Evolutionary conservation across 2,797 vertebrate species (phyloP), one percentile per base, ranked within the genome.

Genomic region (Oreochromis mossambicus): DNA sequence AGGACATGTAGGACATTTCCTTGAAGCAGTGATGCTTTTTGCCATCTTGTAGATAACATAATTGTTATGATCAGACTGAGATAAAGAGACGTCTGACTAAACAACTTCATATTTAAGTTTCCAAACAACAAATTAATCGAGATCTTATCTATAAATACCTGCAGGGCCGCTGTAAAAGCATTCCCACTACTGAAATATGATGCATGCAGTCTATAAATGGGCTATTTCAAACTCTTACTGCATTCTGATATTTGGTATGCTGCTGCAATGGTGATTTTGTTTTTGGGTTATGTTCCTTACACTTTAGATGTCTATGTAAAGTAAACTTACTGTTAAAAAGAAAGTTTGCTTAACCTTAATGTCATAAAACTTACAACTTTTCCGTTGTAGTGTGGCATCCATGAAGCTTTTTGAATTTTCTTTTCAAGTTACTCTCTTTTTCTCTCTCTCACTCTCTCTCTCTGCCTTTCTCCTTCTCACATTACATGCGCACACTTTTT

Each of bases 331-430:
- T 51, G n/a, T 7, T 48, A 21, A 77, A 80, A 15, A 75, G 29
- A 51, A 83, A 81, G 79, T 86, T 83, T 41, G 81, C 52, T 86
- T 88, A 46, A 86, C 52, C 36, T 43, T 85, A 91, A 77, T 77
- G 24, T 76, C 54, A 9, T 81, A 5, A 66, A 24, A 38, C 32
- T 66, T 86, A 78, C 68, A 78, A 66, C 77, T 24, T 87, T 90
- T 91, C 66, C 78, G 38, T 78, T 88, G 79, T 58, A 66, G 77
- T 86, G 29, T 84, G 26, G 61, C 6, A 19, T 82, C 63, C 50
- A 82, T 24, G 3, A 77, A 77, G 80, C 77, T 70, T 73, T 77
- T 70, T 26, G 76, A 41, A 80, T 61, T 77, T 81, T 79, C 19
- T 84, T 80, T 79, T 84, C 29, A 79, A 83, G 17, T 79, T 77